phyloP scores from a whole-genome alignment of 1,140 invertebrate genomes.

The Myzus persicae region DNA sequence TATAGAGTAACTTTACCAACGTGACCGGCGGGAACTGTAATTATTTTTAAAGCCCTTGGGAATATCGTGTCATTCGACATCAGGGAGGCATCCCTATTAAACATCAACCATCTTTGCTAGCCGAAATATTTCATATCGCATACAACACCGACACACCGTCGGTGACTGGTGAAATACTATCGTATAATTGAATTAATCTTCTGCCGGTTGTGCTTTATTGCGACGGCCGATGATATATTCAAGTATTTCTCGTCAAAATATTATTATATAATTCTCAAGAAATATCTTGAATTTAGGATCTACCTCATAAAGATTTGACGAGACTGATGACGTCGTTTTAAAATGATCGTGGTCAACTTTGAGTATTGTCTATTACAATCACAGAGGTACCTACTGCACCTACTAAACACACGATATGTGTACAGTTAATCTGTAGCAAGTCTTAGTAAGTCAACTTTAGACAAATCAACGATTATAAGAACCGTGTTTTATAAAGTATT shows the following conservation, averaged over 20 bases:
- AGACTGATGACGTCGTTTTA: background rate
- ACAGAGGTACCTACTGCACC: too few species aligned
- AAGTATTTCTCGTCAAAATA: background rate
- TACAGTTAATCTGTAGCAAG: background rate
- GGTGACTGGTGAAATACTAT: background rate
- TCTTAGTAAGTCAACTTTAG: background rate
- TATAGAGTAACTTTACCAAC: constrained; percentile 33
- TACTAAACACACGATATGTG: too few species aligned
- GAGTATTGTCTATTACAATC: too few species aligned
- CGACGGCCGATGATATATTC: background rate
- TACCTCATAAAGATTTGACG: background rate
- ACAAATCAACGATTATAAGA: background rate
- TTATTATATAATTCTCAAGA: background rate
- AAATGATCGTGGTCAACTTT: background rate
- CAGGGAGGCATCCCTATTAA: background rate
- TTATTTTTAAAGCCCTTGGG: constrained; percentile 41
- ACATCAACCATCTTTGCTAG: background rate
- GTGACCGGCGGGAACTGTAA: background rate
- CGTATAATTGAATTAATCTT: background rate
- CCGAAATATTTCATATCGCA: background rate
- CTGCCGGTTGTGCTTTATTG: background rate
- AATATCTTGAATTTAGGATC: background rate
- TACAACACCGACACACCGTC: background rate
- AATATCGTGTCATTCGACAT: constrained; percentile 28
- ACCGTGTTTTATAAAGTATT: background rate